These are phyloP conservation scores for Spondyliosoma cantharus DNA, from an alignment of 2,797 vertebrate species.

Conservation along the genomic window DNA sequence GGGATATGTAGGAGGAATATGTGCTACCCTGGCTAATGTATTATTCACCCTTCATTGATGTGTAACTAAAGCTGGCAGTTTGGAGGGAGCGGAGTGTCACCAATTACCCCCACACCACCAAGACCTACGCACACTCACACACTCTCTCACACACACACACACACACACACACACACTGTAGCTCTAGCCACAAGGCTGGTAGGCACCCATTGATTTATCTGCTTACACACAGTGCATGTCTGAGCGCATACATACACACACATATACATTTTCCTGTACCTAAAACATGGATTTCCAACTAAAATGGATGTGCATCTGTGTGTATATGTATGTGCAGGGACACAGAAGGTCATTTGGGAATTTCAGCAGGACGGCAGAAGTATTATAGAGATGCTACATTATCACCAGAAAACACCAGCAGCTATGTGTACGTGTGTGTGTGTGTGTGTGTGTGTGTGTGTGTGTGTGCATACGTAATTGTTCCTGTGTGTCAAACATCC, in stretches of 20 bases:
- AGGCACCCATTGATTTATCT: conserved; percentile 78
- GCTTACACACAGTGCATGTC: conserved; percentile 55
- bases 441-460: background rate
- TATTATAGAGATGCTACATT: conserved; percentile 37
- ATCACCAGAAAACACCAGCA: conserved; percentile 25
- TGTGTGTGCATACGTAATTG: background rate
- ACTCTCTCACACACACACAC: conserved; percentile 50
- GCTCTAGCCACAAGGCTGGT: conserved; percentile 67
- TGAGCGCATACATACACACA: conserved; percentile 11
- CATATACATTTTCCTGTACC: conserved; percentile 32
- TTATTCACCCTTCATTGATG: conserved; percentile 86
- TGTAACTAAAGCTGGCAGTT: conserved; percentile 84
- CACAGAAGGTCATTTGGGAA: conserved; percentile 41
- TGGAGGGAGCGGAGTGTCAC: conserved; percentile 68
- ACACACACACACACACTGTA: conserved; percentile 55
- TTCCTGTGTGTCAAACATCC: background rate
- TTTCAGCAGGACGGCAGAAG: conserved; percentile 36
- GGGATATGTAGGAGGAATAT: conserved; percentile 60
- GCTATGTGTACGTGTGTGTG: background rate
- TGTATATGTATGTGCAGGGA: conserved; percentile 19
- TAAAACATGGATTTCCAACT: conserved; percentile 41
- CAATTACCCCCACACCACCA: conserved; percentile 64
- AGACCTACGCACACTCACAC: conserved; percentile 41
- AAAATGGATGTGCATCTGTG: conserved; percentile 25
- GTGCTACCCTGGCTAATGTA: conserved; percentile 78